Base-by-base conservation (phyloP, 2,113 vertebrate species). In the Bubalus kerabau region DNA sequence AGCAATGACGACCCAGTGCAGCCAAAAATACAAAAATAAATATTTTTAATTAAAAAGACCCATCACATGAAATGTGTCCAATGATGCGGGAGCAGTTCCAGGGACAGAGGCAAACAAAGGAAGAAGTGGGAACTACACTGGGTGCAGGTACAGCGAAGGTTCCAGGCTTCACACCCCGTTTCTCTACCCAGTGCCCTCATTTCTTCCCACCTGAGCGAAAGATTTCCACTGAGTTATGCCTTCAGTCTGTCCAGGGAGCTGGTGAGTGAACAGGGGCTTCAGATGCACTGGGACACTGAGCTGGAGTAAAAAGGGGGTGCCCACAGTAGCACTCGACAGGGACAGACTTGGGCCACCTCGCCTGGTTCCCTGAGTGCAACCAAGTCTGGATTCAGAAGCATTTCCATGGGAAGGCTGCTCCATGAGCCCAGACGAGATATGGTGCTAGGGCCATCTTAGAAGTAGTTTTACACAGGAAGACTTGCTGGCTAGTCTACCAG, bases 391-490 rank as follows among this genome's bases (percentile, higher is more conserved):
- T 1, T 23, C 43, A 48, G 87, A 24, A n/a, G 30, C 17, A 32
- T 30, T 56, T 94, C 86, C 43, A n/a, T 4, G 0, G 28, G 10
- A 64, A 48, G 46, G 19, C 36, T 43, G 13, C 26, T 82, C 81
- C 0, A 0, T 16, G 3, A 16, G 54, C 17, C 30, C 40, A 5
- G 23, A 50, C 0, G 1, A 62, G 40, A 56, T 1, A 6, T 1
- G 1, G 74, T 12, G 23, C 48, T 6, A 14, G 24, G 7, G 13
- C 15, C 62, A 26, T 32, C 76, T 15, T 23, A 36, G n/a, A 62
- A 10, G 13, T 3, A 8, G 26, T 3, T 24, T 30, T 59, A 8
- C n/a, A 2, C 1, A 1, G 32, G 60, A 54, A 50, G 71, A 57
- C 19, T 2, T 12, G 52, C 59, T 4, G 9, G 17, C 46, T n/a